Conservation (phyloP, 2,113 vertebrate genomes). For the Dicrurus megarhynchus region DNA sequence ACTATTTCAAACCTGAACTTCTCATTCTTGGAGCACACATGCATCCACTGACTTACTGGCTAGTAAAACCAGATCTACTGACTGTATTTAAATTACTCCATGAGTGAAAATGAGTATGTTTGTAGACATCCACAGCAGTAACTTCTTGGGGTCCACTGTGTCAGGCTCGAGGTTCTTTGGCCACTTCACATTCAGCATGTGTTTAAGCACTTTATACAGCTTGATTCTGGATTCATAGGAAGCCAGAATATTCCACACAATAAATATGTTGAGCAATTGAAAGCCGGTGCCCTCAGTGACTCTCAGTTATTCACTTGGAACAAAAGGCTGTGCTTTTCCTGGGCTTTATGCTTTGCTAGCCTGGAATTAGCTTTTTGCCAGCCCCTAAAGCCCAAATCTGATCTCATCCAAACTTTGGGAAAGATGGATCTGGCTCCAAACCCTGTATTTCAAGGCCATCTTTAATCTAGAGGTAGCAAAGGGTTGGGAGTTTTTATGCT, state of each 20-base stretch:
- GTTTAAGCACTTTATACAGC: neutral
- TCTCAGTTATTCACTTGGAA: neutral
- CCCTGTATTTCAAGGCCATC: neutral
- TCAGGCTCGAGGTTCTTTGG: neutral
- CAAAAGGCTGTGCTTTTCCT: neutral
- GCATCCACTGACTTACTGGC: neutral
- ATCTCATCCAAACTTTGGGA: constrained; percentile 10
- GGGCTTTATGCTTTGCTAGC: neutral
- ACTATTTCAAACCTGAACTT: neutral
- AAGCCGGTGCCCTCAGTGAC: neutral
- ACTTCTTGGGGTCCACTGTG: neutral
- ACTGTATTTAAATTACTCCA: neutral
- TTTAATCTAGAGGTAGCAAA: neutral
- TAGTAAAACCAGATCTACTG: neutral
- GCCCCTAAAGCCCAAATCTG: neutral
- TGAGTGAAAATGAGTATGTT: neutral
- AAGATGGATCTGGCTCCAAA: neutral
- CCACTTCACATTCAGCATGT: neutral
- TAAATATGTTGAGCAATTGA: neutral
- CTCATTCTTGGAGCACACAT: neutral
- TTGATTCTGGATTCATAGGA: neutral
- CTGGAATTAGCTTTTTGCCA: neutral
- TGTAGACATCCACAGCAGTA: neutral
- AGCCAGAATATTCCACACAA: neutral
- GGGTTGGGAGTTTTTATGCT: neutral